phyloP scores from a whole-genome alignment of 2,113 vertebrate genomes.

The Varanus komodoensis region DNA sequence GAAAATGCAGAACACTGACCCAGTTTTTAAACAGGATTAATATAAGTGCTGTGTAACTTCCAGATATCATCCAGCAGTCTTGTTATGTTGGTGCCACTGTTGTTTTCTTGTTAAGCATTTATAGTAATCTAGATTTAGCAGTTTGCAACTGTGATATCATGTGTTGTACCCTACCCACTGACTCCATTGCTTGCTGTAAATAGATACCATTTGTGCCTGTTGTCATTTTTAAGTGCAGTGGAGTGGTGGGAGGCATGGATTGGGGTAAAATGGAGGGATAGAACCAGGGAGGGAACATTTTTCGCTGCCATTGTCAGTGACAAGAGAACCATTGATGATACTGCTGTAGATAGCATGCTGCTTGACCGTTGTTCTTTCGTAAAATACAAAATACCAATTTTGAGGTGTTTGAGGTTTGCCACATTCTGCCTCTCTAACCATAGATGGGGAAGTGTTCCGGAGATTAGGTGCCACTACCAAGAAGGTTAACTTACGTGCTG shows the following conservation, averaged over 20 bases:
- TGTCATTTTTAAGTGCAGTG: not conserved
- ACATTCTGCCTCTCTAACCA: too few relatives aligned
- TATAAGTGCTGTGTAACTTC: not conserved
- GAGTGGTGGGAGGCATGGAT: not conserved
- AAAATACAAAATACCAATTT: not conserved
- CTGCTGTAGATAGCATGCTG: not conserved
- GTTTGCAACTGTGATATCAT: not conserved
- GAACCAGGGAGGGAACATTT: not conserved
- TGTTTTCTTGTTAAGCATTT: not conserved
- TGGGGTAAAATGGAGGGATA: not conserved
- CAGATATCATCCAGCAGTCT: not conserved
- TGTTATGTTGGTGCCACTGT: accelerated
- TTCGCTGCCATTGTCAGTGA: not conserved
- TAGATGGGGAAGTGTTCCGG: too few relatives aligned
- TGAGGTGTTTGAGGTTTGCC: too few relatives aligned
- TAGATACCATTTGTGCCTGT: not conserved
- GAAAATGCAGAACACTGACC: not conserved
- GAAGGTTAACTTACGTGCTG: too few relatives aligned
- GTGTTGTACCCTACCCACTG: not conserved
- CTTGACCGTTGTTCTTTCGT: not conserved
- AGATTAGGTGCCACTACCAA: too few relatives aligned
- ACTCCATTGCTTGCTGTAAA: not conserved
- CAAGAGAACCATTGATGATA: not conserved
- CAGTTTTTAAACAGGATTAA: not conserved
- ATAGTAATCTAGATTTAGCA: not conserved